Base-by-base conservation (phyloP, 2,797 vertebrate species). In the Falco peregrinus region DNA sequence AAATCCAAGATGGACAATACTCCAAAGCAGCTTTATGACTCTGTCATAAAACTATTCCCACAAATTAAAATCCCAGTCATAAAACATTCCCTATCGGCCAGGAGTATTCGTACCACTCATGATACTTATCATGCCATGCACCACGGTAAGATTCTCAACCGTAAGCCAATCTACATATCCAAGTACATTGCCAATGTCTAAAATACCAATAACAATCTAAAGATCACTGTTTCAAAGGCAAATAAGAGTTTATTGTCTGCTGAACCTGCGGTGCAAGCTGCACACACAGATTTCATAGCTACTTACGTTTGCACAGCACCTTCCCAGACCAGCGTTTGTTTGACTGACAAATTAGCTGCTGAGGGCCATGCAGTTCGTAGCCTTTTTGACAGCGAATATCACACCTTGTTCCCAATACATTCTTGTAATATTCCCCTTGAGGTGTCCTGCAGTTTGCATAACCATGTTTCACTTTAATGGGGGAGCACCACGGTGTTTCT, bases 261-360 rank as follows among this genome's bases (percentile, higher is more conserved):
- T 61, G 41, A 63, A 79, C 8, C 18, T n/a, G 45, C 8, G 39
- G 50, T 10, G 2, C 16, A 43, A 65, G 37, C 35, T 11, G 1
- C 53, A 26, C 3, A 6, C 50, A 60, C 2, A 45, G 4, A 77
- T 41, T 64, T 33, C 50, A 25, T 2, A 77, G 41, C 45, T 96
- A 98, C 98, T 99, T 96, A 99, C 99, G 99, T 97, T 99, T 98
- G 97, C 99, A 99, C 86, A 98, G 98, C 89, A 98, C 99, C 95
- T 99, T 99, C 63, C 99, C 98, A 25, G 99, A 99, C 99, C 99
- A 99, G 95, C 98, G 98, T 95, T 99, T 99, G 97, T 97, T 99
- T 91, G 98, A 98, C 98, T 99, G 99, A 90, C 99, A 99, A 80
- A 99, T 98, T 25, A 99, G 98, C 97, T 99, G 98, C 5, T 98